Conservation (phyloP, 2,113 vertebrate genomes). For the Myrmecophaga tridactyla region DNA sequence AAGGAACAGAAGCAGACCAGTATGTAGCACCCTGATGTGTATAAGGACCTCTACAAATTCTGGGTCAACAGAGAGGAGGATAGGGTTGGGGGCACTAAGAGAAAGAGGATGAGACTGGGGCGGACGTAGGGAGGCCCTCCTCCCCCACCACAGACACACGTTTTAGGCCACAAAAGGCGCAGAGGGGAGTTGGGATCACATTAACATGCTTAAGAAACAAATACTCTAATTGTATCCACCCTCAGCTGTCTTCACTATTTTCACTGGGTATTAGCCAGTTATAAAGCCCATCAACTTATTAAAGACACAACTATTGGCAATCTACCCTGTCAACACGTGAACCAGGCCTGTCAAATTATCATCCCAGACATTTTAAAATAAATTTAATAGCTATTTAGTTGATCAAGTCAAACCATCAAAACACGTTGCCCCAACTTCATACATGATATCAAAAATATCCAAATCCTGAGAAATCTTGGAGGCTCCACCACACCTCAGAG, state of each 20-base stretch:
- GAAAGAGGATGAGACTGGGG: not conserved
- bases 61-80: no score
- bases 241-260: not conserved
- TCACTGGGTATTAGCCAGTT: not conserved
- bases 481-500: no score
- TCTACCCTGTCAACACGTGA: no score
- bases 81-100: not conserved
- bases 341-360: no score
- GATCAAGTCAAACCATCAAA: not conserved
- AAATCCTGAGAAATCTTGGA: not conserved
- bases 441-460: not conserved
- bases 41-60: not conserved
- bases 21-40: accelerated
- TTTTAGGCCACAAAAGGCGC: not conserved
- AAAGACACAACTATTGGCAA: not conserved
- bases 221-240: not conserved
- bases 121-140: not conserved
- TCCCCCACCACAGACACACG: no score
- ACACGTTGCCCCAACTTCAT: not conserved
- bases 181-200: accelerated
- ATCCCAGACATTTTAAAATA: not conserved
- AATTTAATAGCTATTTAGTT: no score
- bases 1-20: not conserved
- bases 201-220: not conserved
- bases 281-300: not conserved